Base-by-base conservation (phyloP, 2,888 invertebrate genomes). In the Pseudoips prasinana region DNA sequence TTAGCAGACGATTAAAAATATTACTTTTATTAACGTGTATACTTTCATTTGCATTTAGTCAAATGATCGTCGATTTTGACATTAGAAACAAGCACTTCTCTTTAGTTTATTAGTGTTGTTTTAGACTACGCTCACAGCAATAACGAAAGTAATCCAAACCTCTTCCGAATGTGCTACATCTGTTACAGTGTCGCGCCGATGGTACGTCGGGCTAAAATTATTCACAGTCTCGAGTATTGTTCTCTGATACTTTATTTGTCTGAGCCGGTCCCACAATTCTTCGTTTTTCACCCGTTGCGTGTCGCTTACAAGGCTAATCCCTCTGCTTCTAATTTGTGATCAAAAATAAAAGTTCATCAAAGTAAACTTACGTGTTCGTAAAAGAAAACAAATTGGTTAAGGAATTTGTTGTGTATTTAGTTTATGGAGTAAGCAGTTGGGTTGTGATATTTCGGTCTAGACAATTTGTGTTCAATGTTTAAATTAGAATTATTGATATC, bases 191-290 rank as follows among this genome's bases (percentile, higher is more conserved):
- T 57, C 69, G 71, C 69, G 62, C 63, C 70, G 64, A 66, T 69
- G 74, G 73, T 64, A 69, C 68, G 33, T 70, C 60, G 67, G 56
- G 81, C 85, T 87, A 86, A 88, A 86, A 87, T 87, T 88, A 86
- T 85, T 81, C 84, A 77, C 78, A 73, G 76, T 74, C 71, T 78
- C 77, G 71, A 61, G 77, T 78, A 87, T 88, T 88, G 87, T 87
- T 86, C 85, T 76, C 78, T 69, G 71, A 76, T 84, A 84, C 79
- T 87, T 86, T 86, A 85, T 86, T 82, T 87, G 79, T 77, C 70
- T 73, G 65, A 40, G 56, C 55, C 53, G 51, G 56, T 50, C 45
- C 48, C 46, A 38, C 43, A 62, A 45, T 49, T 62, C 55, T 71
- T 63, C 73, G 77, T 77, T 81, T 83, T 79, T 72, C 67, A 68